A percentile compares a stretch with the other conserved stretches of the same genome.
Evolutionary conservation across 2,113 vertebrate species (phyloP).

Genomic region (Trichechus manatus): DNA sequence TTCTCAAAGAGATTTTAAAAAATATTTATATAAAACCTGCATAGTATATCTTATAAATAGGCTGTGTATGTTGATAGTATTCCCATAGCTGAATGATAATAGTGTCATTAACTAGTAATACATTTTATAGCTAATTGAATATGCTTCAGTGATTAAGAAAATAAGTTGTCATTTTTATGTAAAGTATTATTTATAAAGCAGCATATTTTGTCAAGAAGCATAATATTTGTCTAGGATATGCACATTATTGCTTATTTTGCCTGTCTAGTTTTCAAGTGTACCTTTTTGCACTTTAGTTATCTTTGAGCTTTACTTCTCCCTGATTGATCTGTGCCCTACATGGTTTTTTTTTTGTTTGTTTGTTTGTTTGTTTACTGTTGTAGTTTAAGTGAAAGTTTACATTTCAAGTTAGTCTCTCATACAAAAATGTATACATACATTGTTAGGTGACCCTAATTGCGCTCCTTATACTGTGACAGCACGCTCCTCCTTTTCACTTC

Average conservation of each 20-base stretch:
- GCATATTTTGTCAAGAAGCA: slow-evolving; percentile 2
- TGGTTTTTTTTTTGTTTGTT: too few relatives aligned
- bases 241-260: not conserved
- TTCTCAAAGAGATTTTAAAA: slow-evolving; percentile 3
- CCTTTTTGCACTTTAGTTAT: slow-evolving; percentile 6
- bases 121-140: slow-evolving; percentile 14
- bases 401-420: too few relatives aligned
- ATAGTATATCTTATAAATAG: slow-evolving; percentile 15
- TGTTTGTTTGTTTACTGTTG: too few relatives aligned
- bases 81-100: not conserved
- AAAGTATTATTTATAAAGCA: slow-evolving; percentile 8
- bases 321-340: not conserved
- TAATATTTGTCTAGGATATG: not conserved
- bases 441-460: too few relatives aligned
- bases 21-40: not conserved
- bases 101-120: slow-evolving; percentile 33
- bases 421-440: too few relatives aligned
- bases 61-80: not conserved
- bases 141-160: slow-evolving; percentile 46
- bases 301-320: not conserved
- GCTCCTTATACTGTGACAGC: too few relatives aligned
- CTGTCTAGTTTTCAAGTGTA: not conserved
- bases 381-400: too few relatives aligned
- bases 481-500: too few relatives aligned
- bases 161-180: not conserved